These are phyloP conservation scores for Andricus quercusramuli DNA, from an alignment of 2,888 invertebrate genomes.

Conservation along the genomic window DNA sequence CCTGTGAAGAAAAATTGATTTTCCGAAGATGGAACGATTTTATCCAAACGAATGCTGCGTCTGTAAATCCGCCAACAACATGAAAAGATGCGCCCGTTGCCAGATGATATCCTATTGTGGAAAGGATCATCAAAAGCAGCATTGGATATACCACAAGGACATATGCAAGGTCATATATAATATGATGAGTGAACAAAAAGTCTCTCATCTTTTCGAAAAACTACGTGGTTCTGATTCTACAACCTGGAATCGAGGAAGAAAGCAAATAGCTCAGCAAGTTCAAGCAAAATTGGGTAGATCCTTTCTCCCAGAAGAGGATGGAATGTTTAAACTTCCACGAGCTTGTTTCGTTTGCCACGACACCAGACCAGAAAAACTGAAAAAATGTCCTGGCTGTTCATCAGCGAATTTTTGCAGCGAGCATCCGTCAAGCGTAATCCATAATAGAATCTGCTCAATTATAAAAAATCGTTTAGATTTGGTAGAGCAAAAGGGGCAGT, in stretches of 20 bases:
- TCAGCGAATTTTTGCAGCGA: background rate
- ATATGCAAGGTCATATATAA: conserved; percentile 59
- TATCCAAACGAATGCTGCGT: background rate
- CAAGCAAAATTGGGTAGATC: conserved; percentile 49
- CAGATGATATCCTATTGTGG: conserved; percentile 50
- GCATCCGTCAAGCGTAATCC: background rate
- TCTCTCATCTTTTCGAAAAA: background rate
- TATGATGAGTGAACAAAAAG: background rate
- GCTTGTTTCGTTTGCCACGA: conserved; percentile 63
- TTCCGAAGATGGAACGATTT: background rate
- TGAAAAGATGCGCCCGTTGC: conserved; percentile 61
- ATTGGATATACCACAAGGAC: conserved; percentile 66
- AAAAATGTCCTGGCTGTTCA: conserved; percentile 56
- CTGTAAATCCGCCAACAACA: no score
- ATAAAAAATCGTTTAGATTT: background rate
- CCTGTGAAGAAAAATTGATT: background rate
- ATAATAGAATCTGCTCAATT: background rate
- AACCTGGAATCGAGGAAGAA: no score
- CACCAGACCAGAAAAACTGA: conserved; percentile 50
- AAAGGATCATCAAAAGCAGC: conserved; percentile 58
- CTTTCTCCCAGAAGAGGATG: conserved; percentile 56
- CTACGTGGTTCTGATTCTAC: no score
- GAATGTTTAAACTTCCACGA: conserved; percentile 67
- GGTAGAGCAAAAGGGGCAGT: rapidly evolving
- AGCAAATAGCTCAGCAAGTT: background rate